A percentile compares a stretch with the other conserved stretches of the same genome.
phyloP scores from a whole-genome alignment of 2,797 vertebrate species.

The Capromys pilorides region DNA sequence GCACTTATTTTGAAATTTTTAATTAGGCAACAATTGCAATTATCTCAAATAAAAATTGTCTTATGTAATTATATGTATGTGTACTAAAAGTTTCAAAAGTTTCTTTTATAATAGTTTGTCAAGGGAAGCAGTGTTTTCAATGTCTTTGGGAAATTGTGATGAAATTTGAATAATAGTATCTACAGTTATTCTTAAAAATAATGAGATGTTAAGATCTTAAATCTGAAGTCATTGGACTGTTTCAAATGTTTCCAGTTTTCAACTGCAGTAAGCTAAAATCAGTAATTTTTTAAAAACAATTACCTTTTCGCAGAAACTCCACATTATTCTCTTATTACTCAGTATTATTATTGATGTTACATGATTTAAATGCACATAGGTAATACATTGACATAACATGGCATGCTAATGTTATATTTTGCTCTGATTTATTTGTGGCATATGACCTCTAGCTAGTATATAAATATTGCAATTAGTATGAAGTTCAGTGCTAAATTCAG shows the following conservation, averaged over 20 bases:
- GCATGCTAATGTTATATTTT: slow-evolving; percentile 13
- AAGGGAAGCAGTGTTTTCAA: not conserved
- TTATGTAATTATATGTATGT: not conserved
- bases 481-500: slow-evolving; percentile 45
- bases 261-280: slow-evolving; percentile 40
- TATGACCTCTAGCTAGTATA: not conserved
- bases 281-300: slow-evolving; percentile 17
- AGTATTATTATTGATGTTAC: not conserved
- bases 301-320: not conserved
- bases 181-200: not conserved
- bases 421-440: slow-evolving; percentile 11
- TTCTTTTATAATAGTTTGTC: not conserved
- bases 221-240: not conserved
- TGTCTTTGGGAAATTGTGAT: not conserved
- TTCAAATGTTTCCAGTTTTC: slow-evolving; percentile 35
- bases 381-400: not conserved
- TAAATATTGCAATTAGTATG: not conserved
- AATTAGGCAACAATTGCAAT: not conserved
- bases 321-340: slow-evolving; percentile 19
- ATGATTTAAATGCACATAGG: not conserved
- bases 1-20: slow-evolving; percentile 44
- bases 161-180: not conserved
- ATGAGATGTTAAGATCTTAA: not conserved
- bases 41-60: slow-evolving; percentile 43
- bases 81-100: not conserved